Evolutionary conservation across 37 sponge, comb jelly and placozoan genomes (phyloP), one percentile per base, ranked within the genome.

Genomic region (Halichondria panicea): DNA sequence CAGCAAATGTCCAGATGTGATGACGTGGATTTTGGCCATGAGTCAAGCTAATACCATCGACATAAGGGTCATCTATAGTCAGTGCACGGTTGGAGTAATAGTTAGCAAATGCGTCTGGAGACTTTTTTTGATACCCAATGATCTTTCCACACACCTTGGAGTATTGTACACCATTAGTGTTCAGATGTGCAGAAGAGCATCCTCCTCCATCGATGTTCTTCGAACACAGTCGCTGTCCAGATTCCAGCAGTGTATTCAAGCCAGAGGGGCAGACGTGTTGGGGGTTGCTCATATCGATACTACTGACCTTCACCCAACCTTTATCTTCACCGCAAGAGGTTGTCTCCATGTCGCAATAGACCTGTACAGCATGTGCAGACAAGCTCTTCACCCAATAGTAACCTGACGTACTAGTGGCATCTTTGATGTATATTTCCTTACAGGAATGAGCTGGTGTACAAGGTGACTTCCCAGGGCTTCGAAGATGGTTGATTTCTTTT

Each of bases 1-100:
- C 71, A 63, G 63, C 81, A 36, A 48, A 70, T 12, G 81, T 80
- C 81, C 81, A 80, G 15, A 80, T 59, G 52, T 80, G 81, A 22
- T 80, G 70, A 8, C 81, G 35, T 19, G 81, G 81, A 57, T 35
- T 27, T 9, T 24, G 24, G 15, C 81, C 81, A 33, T 70, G 44
- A 21, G 81, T 80, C 46, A 80, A 52, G 25, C 70, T 66, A 22
- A 80, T 58, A 18, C 81, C 81, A 43, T 80, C 81, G 18, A 58
- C 71, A 39, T 80, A 80, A 1, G 44, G 6, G 37, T 24, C 36
- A 54, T 80, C 63, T 33, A 63, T 63, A 30, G 32, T 63, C 18
- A 34, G 35, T 33, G 30, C 1, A 63, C 32, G 32, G 27, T 12
- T 54, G 0, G 0, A 31, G 35, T 27, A 25, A 28, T 62, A 31